Evolutionary conservation across 1,140 invertebrate genomes (phyloP).

Genomic region (Bombus turneri): DNA sequence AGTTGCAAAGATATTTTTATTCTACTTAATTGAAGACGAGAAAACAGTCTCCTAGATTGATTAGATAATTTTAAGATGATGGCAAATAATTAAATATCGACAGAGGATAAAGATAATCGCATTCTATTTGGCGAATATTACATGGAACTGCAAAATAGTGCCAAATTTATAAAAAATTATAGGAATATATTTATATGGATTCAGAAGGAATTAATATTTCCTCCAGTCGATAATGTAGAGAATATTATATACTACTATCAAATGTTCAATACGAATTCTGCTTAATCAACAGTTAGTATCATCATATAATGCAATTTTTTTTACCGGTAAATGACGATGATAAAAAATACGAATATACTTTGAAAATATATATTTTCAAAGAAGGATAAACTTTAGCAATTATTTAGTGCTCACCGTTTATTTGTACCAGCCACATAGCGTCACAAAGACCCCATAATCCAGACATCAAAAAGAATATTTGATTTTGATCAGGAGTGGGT

Average conservation of each 20-base stretch:
- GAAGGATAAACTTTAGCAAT: background rate
- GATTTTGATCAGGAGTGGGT: conserved; percentile 87
- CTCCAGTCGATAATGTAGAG: background rate
- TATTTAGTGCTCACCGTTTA: conserved; percentile 88
- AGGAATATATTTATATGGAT: background rate
- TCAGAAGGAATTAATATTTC: background rate
- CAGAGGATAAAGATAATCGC: background rate
- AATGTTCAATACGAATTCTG: background rate
- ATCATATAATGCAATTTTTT: background rate
- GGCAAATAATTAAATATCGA: background rate
- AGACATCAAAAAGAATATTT: conserved; percentile 92
- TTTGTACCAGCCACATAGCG: conserved; percentile 96
- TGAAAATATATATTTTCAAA: background rate
- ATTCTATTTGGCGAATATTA: background rate
- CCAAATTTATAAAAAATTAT: no score
- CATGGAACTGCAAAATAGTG: background rate
- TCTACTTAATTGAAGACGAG: background rate
- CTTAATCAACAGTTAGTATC: background rate
- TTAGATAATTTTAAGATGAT: background rate
- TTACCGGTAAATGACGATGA: no score
- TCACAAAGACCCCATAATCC: conserved; percentile 96
- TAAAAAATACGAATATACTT: background rate
- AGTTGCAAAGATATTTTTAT: conserved; percentile 42
- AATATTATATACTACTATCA: background rate
- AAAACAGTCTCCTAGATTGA: background rate